Evolutionary conservation across 2,113 vertebrate species (phyloP).

Genomic region (Clarias gariepinus): DNA sequence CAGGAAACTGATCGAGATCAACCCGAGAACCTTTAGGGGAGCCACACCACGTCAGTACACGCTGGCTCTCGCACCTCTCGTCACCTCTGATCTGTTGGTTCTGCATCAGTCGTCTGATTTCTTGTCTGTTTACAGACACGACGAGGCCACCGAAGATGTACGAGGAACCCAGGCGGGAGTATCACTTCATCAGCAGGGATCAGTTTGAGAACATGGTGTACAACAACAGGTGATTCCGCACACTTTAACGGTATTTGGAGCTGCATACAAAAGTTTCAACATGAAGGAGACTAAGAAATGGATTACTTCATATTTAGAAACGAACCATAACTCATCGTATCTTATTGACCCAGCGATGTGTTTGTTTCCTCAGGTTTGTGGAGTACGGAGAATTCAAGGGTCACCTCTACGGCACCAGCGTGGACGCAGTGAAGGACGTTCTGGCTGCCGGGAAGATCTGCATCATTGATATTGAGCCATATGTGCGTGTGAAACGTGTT

Average conservation of each 20-base stretch:
- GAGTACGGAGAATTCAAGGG: conserved; percentile 90
- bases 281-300: neutral
- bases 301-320: neutral
- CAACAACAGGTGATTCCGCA: conserved; percentile 78
- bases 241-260: neutral
- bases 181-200: conserved; percentile 88
- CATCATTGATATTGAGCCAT: conserved; percentile 87
- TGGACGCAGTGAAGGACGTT: conserved; percentile 79
- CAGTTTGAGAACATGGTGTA: conserved; percentile 88
- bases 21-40: conserved; percentile 82
- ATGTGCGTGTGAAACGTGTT: conserved; percentile 66
- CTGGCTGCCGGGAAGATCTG: conserved; percentile 85
- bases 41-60: conserved; percentile 84
- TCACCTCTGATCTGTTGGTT: neutral
- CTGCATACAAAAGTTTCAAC: neutral
- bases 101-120: neutral
- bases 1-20: conserved; percentile 80
- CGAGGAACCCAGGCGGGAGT: conserved; percentile 89
- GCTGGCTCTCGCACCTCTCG: neutral
- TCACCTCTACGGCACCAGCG: conserved; percentile 88
- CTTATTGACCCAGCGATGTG: neutral
- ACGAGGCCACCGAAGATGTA: conserved; percentile 85
- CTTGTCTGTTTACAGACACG: conserved; percentile 76
- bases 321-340: neutral
- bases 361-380: conserved; percentile 78